Base-by-base conservation (phyloP, 64 coral and sea anemone genomes). In the Stylophora pistillata region DNA sequence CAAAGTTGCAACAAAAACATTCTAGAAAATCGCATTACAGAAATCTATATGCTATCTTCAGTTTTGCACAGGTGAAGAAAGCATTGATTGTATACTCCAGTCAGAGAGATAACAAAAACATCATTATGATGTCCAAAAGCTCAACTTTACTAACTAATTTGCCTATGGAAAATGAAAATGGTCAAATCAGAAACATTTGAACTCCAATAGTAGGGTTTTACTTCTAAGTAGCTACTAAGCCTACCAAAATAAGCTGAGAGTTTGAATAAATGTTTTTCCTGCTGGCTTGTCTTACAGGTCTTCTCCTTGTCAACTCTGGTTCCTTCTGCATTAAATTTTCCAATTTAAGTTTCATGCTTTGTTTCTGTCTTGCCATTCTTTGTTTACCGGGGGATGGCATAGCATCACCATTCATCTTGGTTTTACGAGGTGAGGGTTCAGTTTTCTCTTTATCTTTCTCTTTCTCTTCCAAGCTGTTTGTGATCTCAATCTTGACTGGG, bases 251-350 rank as follows among this genome's bases (percentile, higher is more conserved):
- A 63, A 77, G 75, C 28, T 59, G 72, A 64, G 91, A 83, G 30
- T 89, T 79, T 16, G 80, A 83, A 81, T 82, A 88, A 64, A 81
- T 55, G 30, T 31, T 79, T 92, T 93, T 93, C 75, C 91, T 95
- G 77, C 90, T 97, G 65, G 95, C 91, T 68, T 89, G 88, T 81
- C 95, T 89, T 33, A 97, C 82, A 33, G 95, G 91, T 20, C 95
- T 68, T 52, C 95, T 89, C 78, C 95, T 97, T 26, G 91, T 97
- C 14, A 97, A 72, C 21, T 97, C 91, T 25, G 87, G 95, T 30
- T 97, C 95, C 26, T 93, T 97, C 30, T 88, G 87, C 53, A 93
- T 87, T 62, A 97, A 85, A 83, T 77, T 93, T 52, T 93, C 91
- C 72, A 97, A 70, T 68, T 87, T 97, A 18, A 93, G 76, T 64